Evolutionary conservation across 2,888 invertebrate species (phyloP).

Genomic region (Tuta absoluta): DNA sequence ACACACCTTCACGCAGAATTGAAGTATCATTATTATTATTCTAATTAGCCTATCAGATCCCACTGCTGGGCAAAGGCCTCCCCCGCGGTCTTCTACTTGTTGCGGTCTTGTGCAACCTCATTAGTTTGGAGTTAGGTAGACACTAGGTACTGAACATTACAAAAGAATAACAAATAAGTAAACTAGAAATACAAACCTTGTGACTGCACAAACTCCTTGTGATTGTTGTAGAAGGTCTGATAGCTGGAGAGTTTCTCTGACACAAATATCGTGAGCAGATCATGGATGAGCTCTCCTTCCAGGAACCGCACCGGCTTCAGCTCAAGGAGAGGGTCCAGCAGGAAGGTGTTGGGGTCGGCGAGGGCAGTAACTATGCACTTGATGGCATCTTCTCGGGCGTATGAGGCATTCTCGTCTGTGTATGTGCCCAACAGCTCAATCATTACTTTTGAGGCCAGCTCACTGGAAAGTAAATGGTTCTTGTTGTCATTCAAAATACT

Average conservation of each 20-base stretch:
- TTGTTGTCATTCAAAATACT: not conserved
- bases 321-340: constrained; percentile 95
- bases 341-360: constrained; percentile 96
- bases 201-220: constrained; percentile 93
- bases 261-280: constrained; percentile 96
- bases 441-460: constrained; percentile 97
- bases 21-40: too few relatives aligned
- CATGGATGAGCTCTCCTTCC: constrained; percentile 97
- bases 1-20: too few relatives aligned
- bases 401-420: constrained; percentile 97
- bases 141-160: too few relatives aligned
- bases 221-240: constrained; percentile 93
- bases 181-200: constrained; percentile 66
- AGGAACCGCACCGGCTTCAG: constrained; percentile 97
- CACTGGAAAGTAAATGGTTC: constrained; percentile 79
- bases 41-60: too few relatives aligned
- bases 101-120: too few relatives aligned
- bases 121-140: too few relatives aligned
- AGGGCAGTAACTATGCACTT: constrained; percentile 97
- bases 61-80: too few relatives aligned
- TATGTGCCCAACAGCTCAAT: constrained; percentile 97
- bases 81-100: too few relatives aligned
- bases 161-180: not conserved
- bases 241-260: constrained; percentile 96
- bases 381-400: constrained; percentile 97